Evolutionary conservation across 2,113 vertebrate species (phyloP).

Genomic region (Cyprinus carpio): DNA sequence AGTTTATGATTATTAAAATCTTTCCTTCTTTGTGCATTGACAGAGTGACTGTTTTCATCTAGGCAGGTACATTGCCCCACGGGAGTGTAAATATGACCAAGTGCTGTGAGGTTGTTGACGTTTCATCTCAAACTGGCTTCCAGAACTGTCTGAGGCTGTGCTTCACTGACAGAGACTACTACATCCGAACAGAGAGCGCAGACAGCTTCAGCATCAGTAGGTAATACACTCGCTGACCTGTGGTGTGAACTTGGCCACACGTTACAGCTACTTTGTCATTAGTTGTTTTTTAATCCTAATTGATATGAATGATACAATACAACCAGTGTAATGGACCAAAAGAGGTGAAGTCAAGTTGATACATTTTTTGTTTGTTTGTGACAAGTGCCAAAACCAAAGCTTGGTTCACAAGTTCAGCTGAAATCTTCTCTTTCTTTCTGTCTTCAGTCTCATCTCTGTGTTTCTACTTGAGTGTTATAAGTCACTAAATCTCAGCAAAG

Average conservation of each 20-base stretch:
- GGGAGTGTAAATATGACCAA: slow-evolving; percentile 42
- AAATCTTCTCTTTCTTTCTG: background rate
- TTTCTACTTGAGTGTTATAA: slow-evolving; percentile 43
- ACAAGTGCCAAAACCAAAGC: background rate
- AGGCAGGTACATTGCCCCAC: slow-evolving; percentile 48
- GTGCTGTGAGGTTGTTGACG: slow-evolving; percentile 40
- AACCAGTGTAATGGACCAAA: background rate
- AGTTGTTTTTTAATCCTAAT: background rate
- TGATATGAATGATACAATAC: background rate
- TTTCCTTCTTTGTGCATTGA: background rate
- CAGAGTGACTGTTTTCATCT: background rate
- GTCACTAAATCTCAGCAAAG: slow-evolving; percentile 39
- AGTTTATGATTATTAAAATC: background rate
- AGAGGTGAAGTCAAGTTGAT: background rate
- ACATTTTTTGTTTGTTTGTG: too few species aligned
- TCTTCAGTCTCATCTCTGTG: slow-evolving; percentile 32
- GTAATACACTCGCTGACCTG: background rate
- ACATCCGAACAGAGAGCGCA: slow-evolving; percentile 33
- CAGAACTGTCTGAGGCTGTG: slow-evolving; percentile 37
- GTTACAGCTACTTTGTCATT: background rate
- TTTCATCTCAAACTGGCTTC: slow-evolving; percentile 36
- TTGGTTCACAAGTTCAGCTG: background rate
- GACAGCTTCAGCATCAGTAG: slow-evolving; percentile 39
- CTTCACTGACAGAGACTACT: slow-evolving; percentile 39
- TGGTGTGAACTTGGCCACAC: background rate